Evolutionary conservation across 2,797 vertebrate genomes (phyloP).

Genomic region (Trachops cirrhosus): DNA sequence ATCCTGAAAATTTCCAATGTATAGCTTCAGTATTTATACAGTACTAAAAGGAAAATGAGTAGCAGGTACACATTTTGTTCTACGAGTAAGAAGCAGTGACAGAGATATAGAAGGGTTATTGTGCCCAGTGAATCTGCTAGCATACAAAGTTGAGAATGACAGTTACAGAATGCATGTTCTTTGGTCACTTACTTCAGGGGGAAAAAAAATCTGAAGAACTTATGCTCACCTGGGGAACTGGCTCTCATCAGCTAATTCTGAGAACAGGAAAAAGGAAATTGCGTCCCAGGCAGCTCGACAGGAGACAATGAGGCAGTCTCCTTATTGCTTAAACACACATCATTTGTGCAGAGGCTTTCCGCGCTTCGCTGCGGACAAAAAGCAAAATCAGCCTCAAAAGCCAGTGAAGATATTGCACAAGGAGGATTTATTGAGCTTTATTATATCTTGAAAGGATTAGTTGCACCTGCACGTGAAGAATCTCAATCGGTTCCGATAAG

Average conservation of each 20-base stretch:
- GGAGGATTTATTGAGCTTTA: conserved; percentile 73
- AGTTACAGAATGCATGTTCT: not conserved
- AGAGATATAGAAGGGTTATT: not conserved
- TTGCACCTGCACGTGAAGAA: conserved; percentile 80
- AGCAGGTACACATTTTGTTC: not conserved
- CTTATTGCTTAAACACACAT: conserved; percentile 81
- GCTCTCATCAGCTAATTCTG: conserved; percentile 79
- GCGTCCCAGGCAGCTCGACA: conserved; percentile 72
- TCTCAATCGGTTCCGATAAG: conserved; percentile 47
- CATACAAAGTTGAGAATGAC: conserved; percentile 2
- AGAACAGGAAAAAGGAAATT: conserved; percentile 87
- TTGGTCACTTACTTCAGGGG: conserved; percentile 37
- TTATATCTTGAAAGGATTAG: conserved; percentile 84
- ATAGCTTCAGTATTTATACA: not conserved
- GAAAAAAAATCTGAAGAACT: conserved; percentile 59
- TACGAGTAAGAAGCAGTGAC: not conserved
- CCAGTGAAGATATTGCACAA: conserved; percentile 59
- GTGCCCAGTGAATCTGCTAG: not conserved
- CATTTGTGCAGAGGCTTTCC: conserved; percentile 47
- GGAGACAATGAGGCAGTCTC: conserved; percentile 75
- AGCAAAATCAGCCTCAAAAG: conserved; percentile 74
- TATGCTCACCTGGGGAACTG: conserved; percentile 75
- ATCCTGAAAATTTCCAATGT: not conserved
- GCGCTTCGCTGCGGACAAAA: conserved; percentile 62
- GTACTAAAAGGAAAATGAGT: not conserved